These are phyloP conservation scores for Drosophila differens DNA, from an alignment of 2,888 invertebrate genomes.

Conservation along the genomic window DNA sequence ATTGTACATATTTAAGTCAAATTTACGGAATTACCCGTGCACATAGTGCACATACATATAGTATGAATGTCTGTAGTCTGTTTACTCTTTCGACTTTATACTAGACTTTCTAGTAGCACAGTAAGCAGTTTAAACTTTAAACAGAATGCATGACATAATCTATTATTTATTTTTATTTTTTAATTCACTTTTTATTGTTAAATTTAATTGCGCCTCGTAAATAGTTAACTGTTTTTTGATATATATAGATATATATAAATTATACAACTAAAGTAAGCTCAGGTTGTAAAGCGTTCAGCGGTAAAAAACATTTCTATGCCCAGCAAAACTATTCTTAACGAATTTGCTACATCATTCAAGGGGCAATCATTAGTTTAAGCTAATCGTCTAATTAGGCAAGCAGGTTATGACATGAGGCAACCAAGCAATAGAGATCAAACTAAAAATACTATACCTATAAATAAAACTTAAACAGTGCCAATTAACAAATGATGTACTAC, in stretches of 20 bases:
- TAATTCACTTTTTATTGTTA: constrained; percentile 21
- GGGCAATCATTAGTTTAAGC: constrained; percentile 70
- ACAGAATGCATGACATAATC: constrained; percentile 28
- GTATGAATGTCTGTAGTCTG: constrained; percentile 36
- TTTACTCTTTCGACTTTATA: constrained; percentile 5
- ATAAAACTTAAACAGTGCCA: constrained; percentile 64
- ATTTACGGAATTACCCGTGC: constrained; percentile 26
- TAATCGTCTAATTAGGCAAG: constrained; percentile 46
- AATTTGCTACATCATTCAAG: constrained; percentile 36
- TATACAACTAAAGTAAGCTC: constrained; percentile 62
- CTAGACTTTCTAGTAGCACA: constrained; percentile 11
- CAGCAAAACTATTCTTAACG: constrained; percentile 20
- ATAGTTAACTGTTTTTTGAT: constrained; percentile 55
- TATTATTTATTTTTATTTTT: constrained; percentile 50
- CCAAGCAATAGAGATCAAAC: constrained; percentile 29
- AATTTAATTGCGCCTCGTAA: constrained; percentile 48
- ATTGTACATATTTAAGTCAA: constrained; percentile 51
- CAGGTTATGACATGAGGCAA: constrained; percentile 9
- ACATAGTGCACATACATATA: constrained; percentile 36
- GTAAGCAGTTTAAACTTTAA: constrained; percentile 2
- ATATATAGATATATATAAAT: not conserved
- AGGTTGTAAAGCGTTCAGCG: constrained; percentile 70
- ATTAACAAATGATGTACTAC: constrained; percentile 54
- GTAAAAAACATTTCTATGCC: constrained; percentile 45
- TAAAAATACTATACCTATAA: constrained; percentile 27